Base-by-base conservation (phyloP, 2,888 invertebrate genomes). In the Dryocosmus kuriphilus region DNA sequence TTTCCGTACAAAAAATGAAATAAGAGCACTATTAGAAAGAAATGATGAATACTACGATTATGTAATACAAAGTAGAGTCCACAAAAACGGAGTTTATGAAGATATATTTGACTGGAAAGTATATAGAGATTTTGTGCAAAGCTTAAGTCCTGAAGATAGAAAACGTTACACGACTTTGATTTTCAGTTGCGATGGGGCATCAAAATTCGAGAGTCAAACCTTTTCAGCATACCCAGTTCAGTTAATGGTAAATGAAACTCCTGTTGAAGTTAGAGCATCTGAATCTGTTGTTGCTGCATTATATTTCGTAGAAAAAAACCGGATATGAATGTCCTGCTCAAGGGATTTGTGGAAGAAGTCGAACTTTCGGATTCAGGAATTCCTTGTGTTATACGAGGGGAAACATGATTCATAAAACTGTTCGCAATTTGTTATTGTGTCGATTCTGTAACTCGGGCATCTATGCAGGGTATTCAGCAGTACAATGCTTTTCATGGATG, bases 401-500 rank as follows among this genome's bases (percentile, higher is more conserved):
- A 19, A 19, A 6, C 19, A 19, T 6, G 35, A 16, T 14, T 35
- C 30, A 57, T 77, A 11, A 75, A 77, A 71, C 7, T 65, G 14
- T 63, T 51, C n/a, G 35, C 76, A 8, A 16, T 80, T 9, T 65
- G 74, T 24, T 79, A 79, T 38, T 76, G 79, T 14, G 38, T 38
- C 4, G 38, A 38, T 38, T 38, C 38, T 11, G 38, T 38, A 2
- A 14, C 38, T 1, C 38, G 14, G 4, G 38, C 38, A 38, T 14
- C 38, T 1, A 38, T 38, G 38, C 14, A 38, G 11, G 38, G 80
- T 35, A 35, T 67, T 5, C 32, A 27, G 2, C 74, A 80, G 51
- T 81, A 62, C 61, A 80, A 80, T 51, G 78, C 67, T 11, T 60
- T 75, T 14, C 75, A 55, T 55, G 77, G 80, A 7, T 82, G 82